These are phyloP conservation scores for Drosophila helvetica DNA, from an alignment of 2,888 invertebrate genomes.

Conservation along the genomic window DNA sequence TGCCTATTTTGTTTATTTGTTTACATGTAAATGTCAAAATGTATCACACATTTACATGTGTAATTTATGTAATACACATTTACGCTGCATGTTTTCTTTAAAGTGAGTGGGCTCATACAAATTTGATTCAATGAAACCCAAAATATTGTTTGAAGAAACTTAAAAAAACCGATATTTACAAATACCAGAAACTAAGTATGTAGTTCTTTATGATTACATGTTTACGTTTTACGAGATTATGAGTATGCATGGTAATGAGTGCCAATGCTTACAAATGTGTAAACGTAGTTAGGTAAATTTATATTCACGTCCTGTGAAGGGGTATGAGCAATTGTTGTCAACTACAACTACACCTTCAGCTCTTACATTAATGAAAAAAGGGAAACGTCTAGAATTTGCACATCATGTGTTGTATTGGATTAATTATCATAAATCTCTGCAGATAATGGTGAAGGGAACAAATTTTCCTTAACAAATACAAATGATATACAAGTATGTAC, in stretches of 20 bases:
- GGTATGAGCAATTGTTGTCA: neutral
- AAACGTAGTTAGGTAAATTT: slow-evolving; percentile 13
- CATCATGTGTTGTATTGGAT: slow-evolving; percentile 8
- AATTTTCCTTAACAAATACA: slow-evolving; percentile 54
- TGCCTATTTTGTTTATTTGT: slow-evolving; percentile 33
- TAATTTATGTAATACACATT: slow-evolving; percentile 46
- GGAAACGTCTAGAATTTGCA: slow-evolving; percentile 24
- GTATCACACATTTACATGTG: slow-evolving; percentile 62
- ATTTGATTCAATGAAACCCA: slow-evolving; percentile 61
- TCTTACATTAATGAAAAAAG: slow-evolving; percentile 38
- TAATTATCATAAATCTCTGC: slow-evolving; percentile 35
- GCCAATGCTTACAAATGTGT: slow-evolving; percentile 26
- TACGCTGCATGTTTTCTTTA: slow-evolving; percentile 46
- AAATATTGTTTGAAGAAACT: slow-evolving; percentile 48
- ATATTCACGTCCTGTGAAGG: slow-evolving; percentile 5
- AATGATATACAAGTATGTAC: slow-evolving; percentile 72
- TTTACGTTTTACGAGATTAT: slow-evolving; percentile 13
- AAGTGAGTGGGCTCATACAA: slow-evolving; percentile 41
- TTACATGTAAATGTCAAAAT: slow-evolving; percentile 66
- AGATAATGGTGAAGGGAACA: slow-evolving; percentile 27
- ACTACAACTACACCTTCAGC: slow-evolving; percentile 9
- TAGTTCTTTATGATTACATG: slow-evolving; percentile 22
- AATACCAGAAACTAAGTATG: slow-evolving; percentile 64
- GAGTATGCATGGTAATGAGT: slow-evolving; percentile 22
- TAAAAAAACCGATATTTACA: slow-evolving; percentile 81